Evolutionary conservation across 2,113 vertebrate species (phyloP), one percentile per base, ranked within the genome.

Genomic region (Lasiurus cinereus): DNA sequence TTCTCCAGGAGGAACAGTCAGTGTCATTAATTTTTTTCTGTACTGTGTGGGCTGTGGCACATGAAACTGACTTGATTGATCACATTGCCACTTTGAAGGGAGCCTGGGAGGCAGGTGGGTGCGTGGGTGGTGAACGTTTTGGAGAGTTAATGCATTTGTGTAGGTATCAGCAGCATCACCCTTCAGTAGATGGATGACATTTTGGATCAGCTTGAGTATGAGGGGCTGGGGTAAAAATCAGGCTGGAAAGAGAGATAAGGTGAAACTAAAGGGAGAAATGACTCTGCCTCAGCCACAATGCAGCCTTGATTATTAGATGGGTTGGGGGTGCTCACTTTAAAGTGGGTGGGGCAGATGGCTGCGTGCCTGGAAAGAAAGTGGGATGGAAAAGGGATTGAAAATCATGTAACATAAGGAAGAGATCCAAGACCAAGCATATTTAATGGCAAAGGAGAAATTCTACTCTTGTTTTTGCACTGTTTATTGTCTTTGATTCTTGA

Each of bases 31-130:
- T 94, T 91, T 88, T 56, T 67, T 67, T 24, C 72, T 24, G 24
- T 29, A n/a, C 95, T 4, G 95, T 74, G 97, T 95, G 93, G 83
- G 95, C 89, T 59, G 93, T 11, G 64, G 83, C 93, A 87, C 91
- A 52, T 2, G 90, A 87, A 76, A n/a, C 79, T 6, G 73, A 85
- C 90, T 91, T 93, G 93, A 95, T 76, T 54, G 96, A 96, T 96
- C 87, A 36, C n/a, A 14, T 43, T 80, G 92, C 94, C 79, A 50
- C 90, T 89, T 94, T 33, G 18, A 27, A 83, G 18, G 79, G 77
- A 77, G 95, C 86, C 73, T 94, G 0, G 0, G 76, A 94, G 89
- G 95, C 95, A 95, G 96, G 96, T 94, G 95, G 96, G 83, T 83
- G 92, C 76, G 95, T 87, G 80, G 94, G 95, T 43, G 89, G 83